A percentile compares a stretch with the other conserved stretches of the same genome.
Evolutionary conservation across 1,140 invertebrate species (phyloP).

Genomic region (Drosophila ironensis): DNA sequence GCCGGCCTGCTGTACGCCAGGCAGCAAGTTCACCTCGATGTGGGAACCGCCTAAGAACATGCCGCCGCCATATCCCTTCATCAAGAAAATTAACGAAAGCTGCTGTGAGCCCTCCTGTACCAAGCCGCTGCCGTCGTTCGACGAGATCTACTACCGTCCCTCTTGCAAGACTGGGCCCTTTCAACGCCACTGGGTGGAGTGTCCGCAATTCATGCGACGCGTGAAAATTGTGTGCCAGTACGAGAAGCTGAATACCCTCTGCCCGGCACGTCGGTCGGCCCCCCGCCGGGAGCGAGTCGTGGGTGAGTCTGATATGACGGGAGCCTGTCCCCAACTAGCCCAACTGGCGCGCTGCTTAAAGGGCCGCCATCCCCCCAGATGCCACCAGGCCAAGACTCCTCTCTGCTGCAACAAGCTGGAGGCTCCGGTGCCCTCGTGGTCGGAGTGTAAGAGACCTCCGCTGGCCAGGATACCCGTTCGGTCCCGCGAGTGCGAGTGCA

Average conservation of each 20-base stretch:
- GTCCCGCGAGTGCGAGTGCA: conserved; percentile 29
- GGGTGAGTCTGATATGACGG: not conserved
- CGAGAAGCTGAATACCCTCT: conserved; percentile 5
- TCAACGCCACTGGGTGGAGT: conserved; percentile 47
- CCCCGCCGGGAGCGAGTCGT: not conserved
- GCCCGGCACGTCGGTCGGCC: not conserved
- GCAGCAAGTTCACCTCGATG: conserved; percentile 23
- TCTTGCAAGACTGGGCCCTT: conserved; percentile 23
- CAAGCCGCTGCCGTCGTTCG: conserved; percentile 40
- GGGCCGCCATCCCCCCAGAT: conserved; percentile 22
- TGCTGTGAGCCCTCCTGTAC: conserved; percentile 13
- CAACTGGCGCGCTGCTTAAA: conserved; percentile 7
- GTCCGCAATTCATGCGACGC: conserved; percentile 22
- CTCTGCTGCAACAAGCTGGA: conserved; percentile 30
- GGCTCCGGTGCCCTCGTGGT: conserved; percentile 38
- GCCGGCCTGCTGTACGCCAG: not conserved
- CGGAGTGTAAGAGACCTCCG: conserved; percentile 29
- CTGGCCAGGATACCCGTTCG: not conserved
- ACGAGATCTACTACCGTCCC: conserved; percentile 36
- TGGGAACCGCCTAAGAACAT: conserved; percentile 30
- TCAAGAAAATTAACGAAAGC: not conserved
- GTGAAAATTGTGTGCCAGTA: conserved; percentile 18
- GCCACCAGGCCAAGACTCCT: conserved; percentile 4
- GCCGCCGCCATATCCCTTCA: conserved; percentile 22
- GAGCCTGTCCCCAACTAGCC: conserved; percentile 15